Base-by-base conservation (phyloP, 2,888 invertebrate genomes). In the Rhagonycha lutea region DNA sequence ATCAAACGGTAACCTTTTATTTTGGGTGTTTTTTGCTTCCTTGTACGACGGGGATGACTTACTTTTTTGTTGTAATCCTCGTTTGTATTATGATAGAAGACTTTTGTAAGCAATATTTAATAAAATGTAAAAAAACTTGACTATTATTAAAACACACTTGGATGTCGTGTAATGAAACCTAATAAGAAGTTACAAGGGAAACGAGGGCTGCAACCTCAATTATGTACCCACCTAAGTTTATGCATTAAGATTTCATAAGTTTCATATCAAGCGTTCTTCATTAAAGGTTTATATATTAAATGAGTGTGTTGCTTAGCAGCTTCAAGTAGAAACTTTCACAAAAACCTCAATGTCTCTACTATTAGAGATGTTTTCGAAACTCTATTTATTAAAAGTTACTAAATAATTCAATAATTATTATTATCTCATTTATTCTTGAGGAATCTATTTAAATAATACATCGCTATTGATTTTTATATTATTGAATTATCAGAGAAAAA, bases 261-360 rank as follows among this genome's bases (percentile, higher is more conserved):
- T 76, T 70, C 76, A 76, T 76, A 76, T 76, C 73, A 76, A 77
- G 74, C 73, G 71, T 77, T 77, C 74, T 77, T 77, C 77, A 74
- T 77, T 77, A 77, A 77, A 77, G 74, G 68, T 77, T 74, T 74
- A 77, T 74, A 77, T 77, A 77, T 77, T 77, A 77, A 77, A 77
- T 74, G 71, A 77, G 73, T 70, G 65, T 69, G 28, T 26, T 73
- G 68, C 32, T 69, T 14, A 63, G 47, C 23, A 65, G 63, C 26
- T 26, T 65, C 63, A 11, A 65, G 63, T 23, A 26, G 63, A 65
- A 65, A 65, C 26, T 65, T 65, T 65, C 24, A 65, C 63, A 26
- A 24, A 65, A 65, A 47, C 47, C 47, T n/a, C 47, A n/a, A 47
- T 47, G 47, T 47, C 47, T 47, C 47, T 47, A 47, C n/a, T n/a